phyloP scores from a whole-genome alignment of 2,797 vertebrate genomes.

The Cossypha heuglini region DNA sequence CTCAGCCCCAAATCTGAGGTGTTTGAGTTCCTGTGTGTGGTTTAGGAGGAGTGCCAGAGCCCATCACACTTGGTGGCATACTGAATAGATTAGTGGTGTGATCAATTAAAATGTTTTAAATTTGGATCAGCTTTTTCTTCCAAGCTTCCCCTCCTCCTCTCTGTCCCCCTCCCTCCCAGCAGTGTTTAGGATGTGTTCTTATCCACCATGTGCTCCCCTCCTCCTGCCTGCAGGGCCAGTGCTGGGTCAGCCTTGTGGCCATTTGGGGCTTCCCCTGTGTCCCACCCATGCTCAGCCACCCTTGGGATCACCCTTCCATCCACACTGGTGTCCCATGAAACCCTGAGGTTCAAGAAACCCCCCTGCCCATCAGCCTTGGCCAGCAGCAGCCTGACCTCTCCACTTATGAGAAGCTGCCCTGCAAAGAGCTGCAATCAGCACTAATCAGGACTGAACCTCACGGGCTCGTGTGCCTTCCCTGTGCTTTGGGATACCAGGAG shows the following conservation, averaged over 20 bases:
- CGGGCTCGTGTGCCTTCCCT: not conserved
- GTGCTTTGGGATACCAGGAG: not conserved
- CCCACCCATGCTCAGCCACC: not conserved
- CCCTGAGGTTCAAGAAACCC: not conserved
- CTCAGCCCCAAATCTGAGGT: not conserved
- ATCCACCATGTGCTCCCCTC: not conserved
- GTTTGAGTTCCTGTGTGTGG: fast-evolving
- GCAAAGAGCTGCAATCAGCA: not conserved
- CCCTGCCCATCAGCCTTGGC: not conserved
- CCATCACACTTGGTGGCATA: not conserved
- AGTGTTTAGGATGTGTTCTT: not conserved
- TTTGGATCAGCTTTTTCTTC: not conserved
- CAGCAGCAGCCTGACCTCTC: not conserved
- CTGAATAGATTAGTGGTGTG: not conserved
- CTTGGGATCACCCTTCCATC: not conserved
- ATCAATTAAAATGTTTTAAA: not conserved
- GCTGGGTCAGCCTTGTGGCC: not conserved
- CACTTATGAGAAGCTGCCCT: not conserved
- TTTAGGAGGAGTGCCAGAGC: not conserved
- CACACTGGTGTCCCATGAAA: not conserved
- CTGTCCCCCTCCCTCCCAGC: not conserved
- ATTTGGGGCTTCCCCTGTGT: not conserved
- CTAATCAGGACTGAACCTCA: not conserved
- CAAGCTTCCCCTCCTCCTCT: not conserved
- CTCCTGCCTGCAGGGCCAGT: not conserved